A percentile compares a stretch with the other conserved stretches of the same genome.
Conservation (phyloP, 2,113 vertebrate genomes). For the Gallinago paraguaiae region DNA sequence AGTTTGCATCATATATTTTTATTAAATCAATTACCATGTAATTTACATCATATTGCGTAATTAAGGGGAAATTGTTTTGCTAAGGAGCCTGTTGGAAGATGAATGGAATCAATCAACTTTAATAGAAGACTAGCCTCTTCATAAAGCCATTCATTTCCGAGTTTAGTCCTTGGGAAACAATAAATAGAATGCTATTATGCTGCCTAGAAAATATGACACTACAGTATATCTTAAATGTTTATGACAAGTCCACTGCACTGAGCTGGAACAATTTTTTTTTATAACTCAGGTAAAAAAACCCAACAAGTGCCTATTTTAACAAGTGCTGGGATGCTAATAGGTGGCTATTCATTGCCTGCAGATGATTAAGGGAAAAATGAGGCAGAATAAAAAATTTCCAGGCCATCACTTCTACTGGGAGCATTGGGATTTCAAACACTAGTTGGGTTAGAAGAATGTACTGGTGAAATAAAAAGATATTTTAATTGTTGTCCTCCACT, state of each 20-base stretch:
- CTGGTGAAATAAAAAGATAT: neutral
- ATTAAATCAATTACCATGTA: constrained; percentile 30
- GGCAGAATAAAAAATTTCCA: constrained; percentile 10
- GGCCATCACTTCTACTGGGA: neutral
- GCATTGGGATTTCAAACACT: constrained; percentile 14
- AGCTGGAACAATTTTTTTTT: neutral
- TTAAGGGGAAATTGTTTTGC: constrained; percentile 46
- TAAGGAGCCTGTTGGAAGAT: neutral
- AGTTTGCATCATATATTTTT: constrained; percentile 46
- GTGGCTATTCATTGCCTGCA: neutral
- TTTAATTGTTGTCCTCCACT: neutral
- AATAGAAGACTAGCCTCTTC: constrained; percentile 20
- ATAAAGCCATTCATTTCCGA: constrained; percentile 23
- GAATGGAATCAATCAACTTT: constrained; percentile 33
- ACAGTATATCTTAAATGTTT: constrained; percentile 23
- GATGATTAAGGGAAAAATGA: constrained; percentile 24
- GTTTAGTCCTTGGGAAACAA: constrained; percentile 41
- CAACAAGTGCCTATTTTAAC: neutral
- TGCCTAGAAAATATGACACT: neutral
- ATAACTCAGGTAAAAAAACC: neutral
- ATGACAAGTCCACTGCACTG: neutral
- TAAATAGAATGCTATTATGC: constrained; percentile 18
- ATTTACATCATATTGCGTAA: constrained; percentile 52
- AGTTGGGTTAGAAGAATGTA: neutral
- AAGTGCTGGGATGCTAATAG: neutral